These are phyloP conservation scores for Saturnia pavonia DNA, from an alignment of 2,888 invertebrate species.

Conservation along the genomic window DNA sequence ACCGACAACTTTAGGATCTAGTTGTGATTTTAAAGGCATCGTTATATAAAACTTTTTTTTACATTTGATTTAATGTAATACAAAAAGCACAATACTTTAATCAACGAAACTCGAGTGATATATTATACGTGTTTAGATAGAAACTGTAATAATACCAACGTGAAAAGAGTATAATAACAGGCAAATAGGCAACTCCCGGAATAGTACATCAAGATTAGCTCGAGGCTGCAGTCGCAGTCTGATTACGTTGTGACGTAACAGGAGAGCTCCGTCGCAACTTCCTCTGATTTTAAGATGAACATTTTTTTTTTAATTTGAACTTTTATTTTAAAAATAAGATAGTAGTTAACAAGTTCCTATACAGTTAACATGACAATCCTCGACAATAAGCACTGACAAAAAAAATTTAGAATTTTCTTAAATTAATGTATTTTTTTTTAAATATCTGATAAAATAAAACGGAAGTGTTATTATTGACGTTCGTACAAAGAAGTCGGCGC, in stretches of 20 bases:
- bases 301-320: conserved; percentile 43
- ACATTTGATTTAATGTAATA: conserved; percentile 34
- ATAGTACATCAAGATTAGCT: conserved; percentile 75
- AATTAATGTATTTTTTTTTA: background rate
- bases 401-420: no score
- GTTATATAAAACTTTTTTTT: conserved; percentile 53
- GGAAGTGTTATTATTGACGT: conserved; percentile 57
- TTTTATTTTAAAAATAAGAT: conserved; percentile 24
- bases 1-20: conserved; percentile 58
- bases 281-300: conserved; percentile 57
- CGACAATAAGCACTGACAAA: background rate
- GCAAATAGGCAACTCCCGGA: conserved; percentile 55
- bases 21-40: conserved; percentile 47
- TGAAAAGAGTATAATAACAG: conserved; percentile 66
- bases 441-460: background rate
- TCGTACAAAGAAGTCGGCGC: conserved; percentile 54
- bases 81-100: conserved; percentile 24
- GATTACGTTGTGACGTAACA: conserved; percentile 69
- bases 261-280: conserved; percentile 56
- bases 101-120: conserved; percentile 24
- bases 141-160: conserved; percentile 47
- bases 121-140: conserved; percentile 18
- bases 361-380: background rate
- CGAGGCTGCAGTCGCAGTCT: conserved; percentile 69
- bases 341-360: background rate